phyloP scores from a whole-genome alignment of 2,888 invertebrate species.

The Hyposoter didymator region DNA sequence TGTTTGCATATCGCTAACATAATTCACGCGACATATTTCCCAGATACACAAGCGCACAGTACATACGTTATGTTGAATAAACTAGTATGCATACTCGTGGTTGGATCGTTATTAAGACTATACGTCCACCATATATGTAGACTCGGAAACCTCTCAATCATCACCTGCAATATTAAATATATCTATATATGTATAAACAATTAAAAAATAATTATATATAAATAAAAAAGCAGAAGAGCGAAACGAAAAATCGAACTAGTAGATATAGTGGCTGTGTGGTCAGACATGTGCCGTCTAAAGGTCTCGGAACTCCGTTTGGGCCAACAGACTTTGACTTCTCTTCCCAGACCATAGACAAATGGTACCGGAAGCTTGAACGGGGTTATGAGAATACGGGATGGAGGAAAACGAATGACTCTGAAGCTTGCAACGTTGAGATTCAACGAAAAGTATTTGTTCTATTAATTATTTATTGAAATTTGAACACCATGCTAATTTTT shows the following conservation, averaged over 20 bases:
- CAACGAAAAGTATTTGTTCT: too few species aligned
- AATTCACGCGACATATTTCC: constrained; percentile 57
- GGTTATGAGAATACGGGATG: neutral
- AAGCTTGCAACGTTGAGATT: too few species aligned
- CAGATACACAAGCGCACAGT: constrained; percentile 14
- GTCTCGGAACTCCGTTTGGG: constrained; percentile 43
- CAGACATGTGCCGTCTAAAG: constrained; percentile 31
- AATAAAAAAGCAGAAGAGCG: neutral
- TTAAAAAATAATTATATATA: neutral
- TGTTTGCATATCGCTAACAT: constrained; percentile 55
- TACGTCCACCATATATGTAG: neutral
- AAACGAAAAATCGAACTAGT: neutral
- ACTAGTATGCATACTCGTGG: constrained; percentile 33
- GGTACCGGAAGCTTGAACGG: constrained; percentile 58
- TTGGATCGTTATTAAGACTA: constrained; percentile 26
- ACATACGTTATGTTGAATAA: constrained; percentile 54
- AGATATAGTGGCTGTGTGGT: constrained; percentile 27
- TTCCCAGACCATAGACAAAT: constrained; percentile 55
- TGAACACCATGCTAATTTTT: too few species aligned
- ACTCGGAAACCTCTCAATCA: constrained; percentile 46
- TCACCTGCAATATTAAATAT: constrained; percentile 22
- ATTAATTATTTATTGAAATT: too few species aligned
- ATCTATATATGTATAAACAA: constrained; percentile 15
- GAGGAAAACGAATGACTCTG: neutral
- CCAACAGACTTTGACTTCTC: constrained; percentile 57